These are phyloP conservation scores for fruit fly (Drosophila melanogaster) DNA, from an alignment of 1,140 invertebrate genomes.

Conservation along the genomic window Release_6_plus_ISO1_MT NT_033779.5:5507501-5508000, in stretches of 20 bases:
- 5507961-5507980: neutral
- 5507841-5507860: slow-evolving; percentile 81
- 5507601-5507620: slow-evolving; percentile 25
- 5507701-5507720: slow-evolving; percentile 76
- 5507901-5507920: slow-evolving; percentile 52
- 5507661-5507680: slow-evolving; percentile 77
- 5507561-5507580: slow-evolving; percentile 68
- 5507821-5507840: slow-evolving; percentile 21
- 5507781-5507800: neutral
- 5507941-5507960: slow-evolving; percentile 59
- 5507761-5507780: slow-evolving; percentile 1
- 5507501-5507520: slow-evolving; percentile 77
- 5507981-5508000: no score
- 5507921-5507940: slow-evolving; percentile 65
- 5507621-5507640: slow-evolving; percentile 29
- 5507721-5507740: slow-evolving; percentile 76
- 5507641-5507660: slow-evolving; percentile 80
- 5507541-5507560: slow-evolving; percentile 83
- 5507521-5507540: slow-evolving; percentile 83
- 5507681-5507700: slow-evolving; percentile 27
- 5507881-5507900: slow-evolving; percentile 83
- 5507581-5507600: slow-evolving; percentile 17
- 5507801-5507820: neutral
- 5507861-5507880: slow-evolving; percentile 83
- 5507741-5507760: slow-evolving; percentile 73